Base-by-base conservation (phyloP, 2,888 invertebrate genomes). In the Xiphydria camelus region DNA sequence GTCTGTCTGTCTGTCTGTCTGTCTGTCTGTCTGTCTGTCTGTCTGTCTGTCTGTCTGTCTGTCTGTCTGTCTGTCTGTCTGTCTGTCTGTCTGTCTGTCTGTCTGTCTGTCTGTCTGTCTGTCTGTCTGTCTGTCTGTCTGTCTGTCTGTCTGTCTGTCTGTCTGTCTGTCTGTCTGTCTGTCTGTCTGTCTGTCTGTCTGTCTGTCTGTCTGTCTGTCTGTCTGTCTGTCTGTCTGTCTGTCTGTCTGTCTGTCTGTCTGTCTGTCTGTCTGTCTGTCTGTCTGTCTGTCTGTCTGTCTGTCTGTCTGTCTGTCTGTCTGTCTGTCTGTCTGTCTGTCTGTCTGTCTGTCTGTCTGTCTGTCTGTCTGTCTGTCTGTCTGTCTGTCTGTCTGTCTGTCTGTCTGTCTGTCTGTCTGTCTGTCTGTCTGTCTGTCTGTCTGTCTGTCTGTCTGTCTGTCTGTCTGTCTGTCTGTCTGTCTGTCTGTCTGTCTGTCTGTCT, bases 331-430 rank as follows among this genome's bases (percentile, higher is more conserved):
- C 36, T 36, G 36, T 21, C 36, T 36, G 21, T 36, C 36, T 20
- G 21, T 21, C 36, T 36, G 22, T 36, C 21, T 21, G 22, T 36
- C 36, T 36, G 21, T 36, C 36, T 36, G 21, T 36, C 22, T 36
- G 21, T 36, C 21, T 21, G 21, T 21, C 36, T 36, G 21, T 36
- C 36, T 36, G 36, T 36, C 22, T 21, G 21, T 36, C 21, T 36
- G 36, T 20, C 21, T 36, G 36, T 36, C 22, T 39, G 29, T 39
- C 39, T 26, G 26, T 39, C 39, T 26, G 26, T 26, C 26, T 39
- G 26, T 39, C 17, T 39, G 14, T 39, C 26, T 39, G 39, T 29
- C 39, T 29, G 29, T 39, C 39, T 39, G 17, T 39, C 39, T 26
- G n/a, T 26, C n/a, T 39, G 17, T 29, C 4, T 39, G n/a, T 26